Conservation (phyloP, 2,888 invertebrate species). For the Deilephila elpenor region DNA sequence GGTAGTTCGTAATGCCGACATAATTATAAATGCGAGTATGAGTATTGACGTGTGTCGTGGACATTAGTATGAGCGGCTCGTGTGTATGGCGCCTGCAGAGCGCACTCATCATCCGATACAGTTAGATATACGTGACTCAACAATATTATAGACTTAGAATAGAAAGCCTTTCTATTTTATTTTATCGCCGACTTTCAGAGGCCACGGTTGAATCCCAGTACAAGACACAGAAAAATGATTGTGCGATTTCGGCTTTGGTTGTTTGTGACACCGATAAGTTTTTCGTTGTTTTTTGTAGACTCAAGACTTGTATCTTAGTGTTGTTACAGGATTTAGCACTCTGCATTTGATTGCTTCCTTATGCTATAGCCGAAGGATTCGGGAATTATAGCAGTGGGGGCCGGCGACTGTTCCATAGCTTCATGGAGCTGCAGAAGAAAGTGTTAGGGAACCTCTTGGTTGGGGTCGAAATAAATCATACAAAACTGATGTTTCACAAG, state of each 20-base stretch:
- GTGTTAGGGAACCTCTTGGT: too few relatives aligned
- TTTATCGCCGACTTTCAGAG: background rate
- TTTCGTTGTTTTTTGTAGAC: background rate
- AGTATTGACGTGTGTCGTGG: background rate
- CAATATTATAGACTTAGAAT: conserved; percentile 9
- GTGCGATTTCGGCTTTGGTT: background rate
- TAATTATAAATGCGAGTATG: background rate
- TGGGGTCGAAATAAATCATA: too few relatives aligned
- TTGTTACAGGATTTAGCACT: background rate
- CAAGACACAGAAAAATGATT: background rate
- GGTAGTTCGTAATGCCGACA: background rate
- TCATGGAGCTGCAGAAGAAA: too few relatives aligned
- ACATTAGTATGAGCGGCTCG: conserved; percentile 1
- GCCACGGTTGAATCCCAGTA: too few relatives aligned
- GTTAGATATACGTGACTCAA: conserved; percentile 18
- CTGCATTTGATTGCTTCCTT: background rate
- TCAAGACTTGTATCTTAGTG: background rate
- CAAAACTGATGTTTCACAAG: too few relatives aligned
- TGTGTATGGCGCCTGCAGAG: background rate
- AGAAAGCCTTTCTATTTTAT: background rate
- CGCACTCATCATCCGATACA: conserved; percentile 18
- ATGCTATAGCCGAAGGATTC: background rate
- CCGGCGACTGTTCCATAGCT: too few relatives aligned
- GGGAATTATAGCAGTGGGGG: background rate
- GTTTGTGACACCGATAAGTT: background rate